Base-by-base conservation (phyloP, 2,113 vertebrate species). In the Nannobrachium achirus region DNA sequence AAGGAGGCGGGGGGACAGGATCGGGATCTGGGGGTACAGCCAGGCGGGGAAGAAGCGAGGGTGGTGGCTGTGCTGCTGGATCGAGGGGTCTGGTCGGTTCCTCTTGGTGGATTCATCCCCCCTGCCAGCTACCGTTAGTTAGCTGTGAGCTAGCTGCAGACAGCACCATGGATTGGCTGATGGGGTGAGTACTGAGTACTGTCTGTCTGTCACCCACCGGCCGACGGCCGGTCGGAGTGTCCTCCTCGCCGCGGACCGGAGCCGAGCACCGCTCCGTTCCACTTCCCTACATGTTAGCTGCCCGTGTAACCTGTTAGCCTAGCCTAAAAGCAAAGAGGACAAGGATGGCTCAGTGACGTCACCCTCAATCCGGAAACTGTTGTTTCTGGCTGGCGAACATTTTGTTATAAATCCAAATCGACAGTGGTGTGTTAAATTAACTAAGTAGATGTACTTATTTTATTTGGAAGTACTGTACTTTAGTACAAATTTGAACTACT, bases 131-230 rank as follows among this genome's bases (percentile, higher is more conserved):
- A 86, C 66, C 82, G 73, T 74, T 81, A 87, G 73, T 74, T 81
- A 87, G 86, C 86, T 66, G 84, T 66, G 2, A 66, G 86, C 83
- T 87, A 84, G 81, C 84, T 59, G 1, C 78, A 57, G 56, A 58
- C 80, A 80, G 71, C 86, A 82, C 68, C 93, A 95, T 96, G 95
- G 95, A 96, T 75, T 96, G 95, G 95, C 85, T 95, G 7, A 96
- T 96, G 95, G 94, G 95, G 95, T 94, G 89, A 95, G 95, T 93
- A 83, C 82, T 18, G 72, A 10, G 33, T 11, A 11, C 19, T 25
- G 74, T 77, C 41, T 41, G 56, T 57, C 68, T 66, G 55, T 50
- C 15, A 15, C 15, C 6, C n/a, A 1, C 1, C 13, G 13, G 48
- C 60, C 8, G 51, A 6, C 10, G 25, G 59, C 71, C 9, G 68